phyloP scores from a whole-genome alignment of 1,140 invertebrate species.

The fruit fly (Drosophila melanogaster) region Release_6_plus_ISO1_MT NT_033777.3:5976501-5977000 shows the following conservation, averaged over 20 bases:
- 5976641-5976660: constrained; percentile 31
- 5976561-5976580: no score
- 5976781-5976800: constrained; percentile 25
- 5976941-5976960: constrained; percentile 43
- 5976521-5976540: constrained; percentile 79
- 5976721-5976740: constrained; percentile 39
- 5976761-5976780: constrained; percentile 6
- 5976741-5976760: constrained; percentile 43
- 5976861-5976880: constrained; percentile 28
- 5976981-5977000: constrained; percentile 50
- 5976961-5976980: constrained; percentile 64
- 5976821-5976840: neutral
- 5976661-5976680: constrained; percentile 37
- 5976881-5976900: constrained; percentile 46
- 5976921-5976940: constrained; percentile 49
- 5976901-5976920: constrained; percentile 51
- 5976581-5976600: constrained; percentile 42
- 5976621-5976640: constrained; percentile 55
- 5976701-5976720: neutral
- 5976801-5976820: constrained; percentile 33
- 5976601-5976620: constrained; percentile 56
- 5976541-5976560: constrained; percentile 19
- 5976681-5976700: neutral
- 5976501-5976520: constrained; percentile 72
- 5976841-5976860: constrained; percentile 37